Evolutionary conservation across 2,797 vertebrate species (phyloP), one percentile per base, ranked within the genome.

Genomic region (Ceryle rudis): DNA sequence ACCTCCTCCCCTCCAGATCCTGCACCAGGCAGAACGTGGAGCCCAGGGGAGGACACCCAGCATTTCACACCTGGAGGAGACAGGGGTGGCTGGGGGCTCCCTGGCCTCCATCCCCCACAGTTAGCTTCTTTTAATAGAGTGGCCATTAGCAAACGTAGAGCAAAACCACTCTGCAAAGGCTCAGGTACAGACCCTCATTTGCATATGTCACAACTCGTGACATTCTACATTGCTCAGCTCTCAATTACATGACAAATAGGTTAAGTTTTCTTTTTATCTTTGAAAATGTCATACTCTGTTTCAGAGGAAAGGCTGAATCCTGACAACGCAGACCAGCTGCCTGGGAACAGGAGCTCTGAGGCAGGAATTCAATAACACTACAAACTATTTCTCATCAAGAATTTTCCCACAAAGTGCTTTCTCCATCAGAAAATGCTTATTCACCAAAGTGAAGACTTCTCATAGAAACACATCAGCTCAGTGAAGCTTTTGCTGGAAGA

Each of bases 61-160:
- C 21, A 2, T 37, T 8, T 35, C 33, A 16, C 44, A 39, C 2
- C 58, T 1, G 0, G 31, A 42, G 31, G 9, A 46, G 42, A n/a
- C 19, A 0, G 0, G 4, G 21, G 10, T 17, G 21, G 4, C 0
- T 16, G 52, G 47, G 12, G 22, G 10, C 6, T 61, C 19, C 20
- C 46, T 37, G 13, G 35, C 6, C n/a, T 51, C 25, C 15, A 29
- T 6, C 3, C 28, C 23, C n/a, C 31, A 9, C 5, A 7, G 7
- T 70, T 25, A 5, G 2, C 15, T 21, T 28, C 31, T 7, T 81
- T 16, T 41, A 51, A 26, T 12, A 65, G 6, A 9, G 9, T 4
- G 9, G 35, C 42, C 55, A 13, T 52, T 11, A 52, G 37, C 49
- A 52, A 33, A 39, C 31, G 7, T 1, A 62, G 51, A 62, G 73